Evolutionary conservation across 1,140 invertebrate genomes (phyloP), one percentile per base, ranked within the genome.

Genomic region (Helicoverpa armigera): DNA sequence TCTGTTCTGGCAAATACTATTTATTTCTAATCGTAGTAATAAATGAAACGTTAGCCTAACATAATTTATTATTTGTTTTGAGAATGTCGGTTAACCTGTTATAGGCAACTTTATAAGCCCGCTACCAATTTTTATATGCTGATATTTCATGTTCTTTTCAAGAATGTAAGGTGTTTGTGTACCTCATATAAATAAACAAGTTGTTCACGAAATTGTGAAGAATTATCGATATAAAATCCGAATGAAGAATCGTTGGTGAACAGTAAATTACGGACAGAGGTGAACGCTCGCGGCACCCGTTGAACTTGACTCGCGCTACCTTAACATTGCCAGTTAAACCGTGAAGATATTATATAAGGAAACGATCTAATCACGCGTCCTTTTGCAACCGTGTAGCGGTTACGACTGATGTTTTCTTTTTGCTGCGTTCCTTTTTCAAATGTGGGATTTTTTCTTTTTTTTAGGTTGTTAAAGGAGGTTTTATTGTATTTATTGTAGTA

Each of bases 251-350:
- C 63, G 60, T 72, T 77, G 43, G 43, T 77, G 74, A 63, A 72
- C 63, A 18, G 74, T 50, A 29, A 72, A 54, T 74, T 63, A 63
- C 77, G 61, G 53, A 16, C 63, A 73, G 75, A 85, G 91, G 89
- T 92, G 88, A 92, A 92, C 83, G 91, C 56, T 79, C 88, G 81
- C 79, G 70, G 78, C 69, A 70, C 81, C 78, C 54, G 82, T 72
- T 91, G 91, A 92, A 91, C 91, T 92, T 92, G 91, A 91, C 91
- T 92, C 79, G 81, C 80, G 50, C 84, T 87, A 85, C 88, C 89
- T 88, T 87, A 87, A 88, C 84, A 88, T 89, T 88, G 89, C 81
- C 58, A 75, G 77, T 77, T 54, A 43, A 54, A 51, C 9, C 72
- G 80, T 74, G 69, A 83, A 74, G 65, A 81, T 72, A 82, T 80